These are phyloP conservation scores for Maccullochella peelii DNA, from an alignment of 2,113 vertebrate genomes.

Conservation along the genomic window DNA sequence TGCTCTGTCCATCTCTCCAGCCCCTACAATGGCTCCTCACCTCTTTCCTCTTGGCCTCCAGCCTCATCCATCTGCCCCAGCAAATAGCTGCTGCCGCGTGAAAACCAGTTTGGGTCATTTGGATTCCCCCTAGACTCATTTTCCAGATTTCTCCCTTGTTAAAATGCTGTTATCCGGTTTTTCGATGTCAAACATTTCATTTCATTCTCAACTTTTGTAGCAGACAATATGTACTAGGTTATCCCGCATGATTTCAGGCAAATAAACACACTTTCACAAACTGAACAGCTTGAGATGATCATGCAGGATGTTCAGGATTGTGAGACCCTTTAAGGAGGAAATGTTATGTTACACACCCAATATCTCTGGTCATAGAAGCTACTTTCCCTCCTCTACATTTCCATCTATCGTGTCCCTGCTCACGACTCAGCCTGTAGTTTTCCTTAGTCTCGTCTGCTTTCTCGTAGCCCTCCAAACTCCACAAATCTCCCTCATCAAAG, in stretches of 20 bases:
- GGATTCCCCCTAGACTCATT: slow-evolving; percentile 5
- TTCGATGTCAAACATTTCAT: background rate
- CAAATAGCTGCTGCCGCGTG: slow-evolving; percentile 41
- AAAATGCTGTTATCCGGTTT: background rate
- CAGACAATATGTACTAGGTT: background rate
- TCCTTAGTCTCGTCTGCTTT: background rate
- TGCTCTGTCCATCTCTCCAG: slow-evolving; percentile 39
- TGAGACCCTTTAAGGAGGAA: background rate
- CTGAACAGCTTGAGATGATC: background rate
- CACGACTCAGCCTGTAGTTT: background rate
- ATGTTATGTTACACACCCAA: background rate
- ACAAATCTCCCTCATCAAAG: background rate
- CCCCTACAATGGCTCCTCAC: slow-evolving; percentile 47
- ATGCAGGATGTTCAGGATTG: background rate
- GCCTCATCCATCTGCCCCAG: slow-evolving; percentile 53
- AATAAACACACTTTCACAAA: background rate
- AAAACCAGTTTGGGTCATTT: slow-evolving; percentile 35
- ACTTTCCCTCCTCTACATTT: background rate
- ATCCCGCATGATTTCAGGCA: background rate
- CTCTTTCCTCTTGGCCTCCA: slow-evolving; percentile 49
- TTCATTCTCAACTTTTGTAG: background rate
- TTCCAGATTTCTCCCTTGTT: background rate
- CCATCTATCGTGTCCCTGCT: background rate
- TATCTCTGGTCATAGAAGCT: background rate
- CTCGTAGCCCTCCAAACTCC: background rate